Evolutionary conservation across 2,113 vertebrate genomes (phyloP).

Genomic region (Perca schrenkii): DNA sequence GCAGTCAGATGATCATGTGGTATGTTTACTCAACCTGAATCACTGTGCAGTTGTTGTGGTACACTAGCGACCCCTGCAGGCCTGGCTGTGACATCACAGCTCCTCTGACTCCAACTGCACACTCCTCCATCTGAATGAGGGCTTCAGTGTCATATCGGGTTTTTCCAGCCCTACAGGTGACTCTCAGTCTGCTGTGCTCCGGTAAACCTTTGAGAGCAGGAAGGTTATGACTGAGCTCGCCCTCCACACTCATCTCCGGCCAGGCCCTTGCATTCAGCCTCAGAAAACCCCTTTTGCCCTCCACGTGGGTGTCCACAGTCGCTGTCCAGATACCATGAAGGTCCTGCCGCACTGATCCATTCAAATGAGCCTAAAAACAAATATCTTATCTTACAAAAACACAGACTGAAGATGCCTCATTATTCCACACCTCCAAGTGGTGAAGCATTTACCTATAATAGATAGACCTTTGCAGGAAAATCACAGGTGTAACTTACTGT

Average conservation of each 20-base stretch:
- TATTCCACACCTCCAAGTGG: neutral
- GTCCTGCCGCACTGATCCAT: slow-evolving; percentile 79
- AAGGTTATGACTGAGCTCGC: slow-evolving; percentile 78
- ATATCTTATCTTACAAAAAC: neutral
- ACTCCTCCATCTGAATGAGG: slow-evolving; percentile 73
- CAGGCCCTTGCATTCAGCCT: slow-evolving; percentile 72
- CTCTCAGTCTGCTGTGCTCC: slow-evolving; percentile 71
- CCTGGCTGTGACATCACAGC: slow-evolving; percentile 73
- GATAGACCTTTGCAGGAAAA: neutral
- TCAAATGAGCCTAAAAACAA: slow-evolving; percentile 68
- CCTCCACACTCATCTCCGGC: slow-evolving; percentile 74
- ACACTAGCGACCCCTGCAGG: slow-evolving; percentile 79
- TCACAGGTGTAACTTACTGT: neutral
- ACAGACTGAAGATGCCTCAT: neutral
- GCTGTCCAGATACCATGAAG: slow-evolving; percentile 66
- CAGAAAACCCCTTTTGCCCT: slow-evolving; percentile 67
- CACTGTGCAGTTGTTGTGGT: slow-evolving; percentile 84
- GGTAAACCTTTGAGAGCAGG: slow-evolving; percentile 71
- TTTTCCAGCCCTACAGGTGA: slow-evolving; percentile 59
- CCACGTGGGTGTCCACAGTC: slow-evolving; percentile 57
- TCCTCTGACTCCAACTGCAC: slow-evolving; percentile 75
- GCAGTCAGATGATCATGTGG: neutral
- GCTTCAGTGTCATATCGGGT: slow-evolving; percentile 60
- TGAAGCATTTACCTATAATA: neutral
- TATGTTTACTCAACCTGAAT: slow-evolving; percentile 73